Evolutionary conservation across 23 tunicate species (phyloP).

Genomic region (Trididemnum miniatum): DNA sequence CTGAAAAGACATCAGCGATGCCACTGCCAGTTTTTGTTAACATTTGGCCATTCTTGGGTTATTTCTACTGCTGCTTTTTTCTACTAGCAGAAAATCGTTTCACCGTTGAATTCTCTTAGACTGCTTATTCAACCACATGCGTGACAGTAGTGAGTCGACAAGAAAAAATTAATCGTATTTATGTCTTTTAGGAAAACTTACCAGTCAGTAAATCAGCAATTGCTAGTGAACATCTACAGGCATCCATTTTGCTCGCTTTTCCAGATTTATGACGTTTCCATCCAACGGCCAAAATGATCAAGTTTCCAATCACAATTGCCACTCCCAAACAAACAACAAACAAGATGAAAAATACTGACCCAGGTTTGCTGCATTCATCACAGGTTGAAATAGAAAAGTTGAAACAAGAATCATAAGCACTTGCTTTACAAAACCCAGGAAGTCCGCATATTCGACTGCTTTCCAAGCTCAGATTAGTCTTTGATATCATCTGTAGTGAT

Average conservation of each 20-base stretch:
- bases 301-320: slow-evolving; percentile 22
- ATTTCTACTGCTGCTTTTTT: too few species aligned
- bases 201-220: not conserved
- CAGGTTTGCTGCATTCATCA: not conserved
- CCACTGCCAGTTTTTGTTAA: too few species aligned
- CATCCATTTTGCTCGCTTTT: not conserved
- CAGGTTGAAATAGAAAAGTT: not conserved
- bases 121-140: too few species aligned
- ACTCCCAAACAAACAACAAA: not conserved
- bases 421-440: not conserved
- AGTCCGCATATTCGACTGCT: not conserved
- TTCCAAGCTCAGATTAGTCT: not conserved
- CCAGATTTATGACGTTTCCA: not conserved
- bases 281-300: not conserved
- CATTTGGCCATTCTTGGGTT: too few species aligned
- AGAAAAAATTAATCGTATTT: too few species aligned
- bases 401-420: not conserved
- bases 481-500: too few species aligned
- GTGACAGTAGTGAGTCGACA: too few species aligned
- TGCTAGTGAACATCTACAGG: not conserved
- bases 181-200: too few species aligned
- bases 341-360: not conserved
- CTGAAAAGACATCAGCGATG: too few species aligned
- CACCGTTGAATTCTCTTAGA: too few species aligned
- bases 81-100: too few species aligned